These are phyloP conservation scores for Manacus vitellinus DNA, from an alignment of 2,113 vertebrate genomes.

Conservation along the genomic window DNA sequence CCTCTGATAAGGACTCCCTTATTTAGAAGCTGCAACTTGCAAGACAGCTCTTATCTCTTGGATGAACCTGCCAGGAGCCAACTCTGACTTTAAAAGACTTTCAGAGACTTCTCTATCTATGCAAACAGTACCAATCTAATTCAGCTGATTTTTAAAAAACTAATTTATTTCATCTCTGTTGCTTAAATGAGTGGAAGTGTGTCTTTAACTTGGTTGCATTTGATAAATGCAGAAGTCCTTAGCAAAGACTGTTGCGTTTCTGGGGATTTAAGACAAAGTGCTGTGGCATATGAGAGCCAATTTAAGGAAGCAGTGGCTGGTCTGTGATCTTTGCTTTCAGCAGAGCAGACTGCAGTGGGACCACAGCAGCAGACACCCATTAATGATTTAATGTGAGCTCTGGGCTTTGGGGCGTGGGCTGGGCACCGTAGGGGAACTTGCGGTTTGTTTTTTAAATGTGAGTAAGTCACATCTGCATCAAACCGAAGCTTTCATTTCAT, in stretches of 20 bases:
- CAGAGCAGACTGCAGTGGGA: not conserved
- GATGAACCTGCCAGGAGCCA: conserved; percentile 9
- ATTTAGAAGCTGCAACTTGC: conserved; percentile 29
- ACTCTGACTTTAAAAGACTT: conserved; percentile 14
- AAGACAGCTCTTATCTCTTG: not conserved
- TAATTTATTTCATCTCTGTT: not conserved
- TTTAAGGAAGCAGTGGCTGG: not conserved
- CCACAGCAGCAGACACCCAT: not conserved
- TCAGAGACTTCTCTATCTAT: not conserved
- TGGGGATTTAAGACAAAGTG: not conserved
- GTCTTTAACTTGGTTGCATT: not conserved
- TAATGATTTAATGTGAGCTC: not conserved
- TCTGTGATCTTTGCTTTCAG: not conserved
- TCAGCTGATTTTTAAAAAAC: not conserved
- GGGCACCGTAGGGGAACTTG: not conserved
- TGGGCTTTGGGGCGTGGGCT: not conserved
- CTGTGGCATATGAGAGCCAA: not conserved
- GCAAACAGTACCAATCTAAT: not conserved
- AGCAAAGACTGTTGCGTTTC: not conserved
- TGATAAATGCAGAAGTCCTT: not conserved
- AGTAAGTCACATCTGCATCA: not conserved
- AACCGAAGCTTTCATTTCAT: not conserved
- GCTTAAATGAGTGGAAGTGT: not conserved
- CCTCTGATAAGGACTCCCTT: not conserved
- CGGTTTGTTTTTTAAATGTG: not conserved